These are phyloP conservation scores for Babylonia areolata DNA, from an alignment of 1,140 invertebrate species.

Conservation along the genomic window DNA sequence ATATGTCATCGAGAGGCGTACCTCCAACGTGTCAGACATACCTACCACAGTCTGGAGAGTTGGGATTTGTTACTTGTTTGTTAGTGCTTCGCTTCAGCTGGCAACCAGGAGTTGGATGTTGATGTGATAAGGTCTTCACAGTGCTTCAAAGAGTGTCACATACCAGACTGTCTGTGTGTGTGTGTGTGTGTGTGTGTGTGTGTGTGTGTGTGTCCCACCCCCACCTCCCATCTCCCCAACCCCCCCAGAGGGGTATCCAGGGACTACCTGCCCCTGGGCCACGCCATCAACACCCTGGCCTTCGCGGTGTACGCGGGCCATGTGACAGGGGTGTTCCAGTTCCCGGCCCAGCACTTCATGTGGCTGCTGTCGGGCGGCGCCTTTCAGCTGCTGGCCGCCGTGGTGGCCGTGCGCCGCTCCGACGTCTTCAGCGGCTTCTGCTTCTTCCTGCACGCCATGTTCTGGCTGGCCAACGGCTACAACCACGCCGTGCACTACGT, in stretches of 20 bases:
- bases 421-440: constrained; percentile 46
- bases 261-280: constrained; percentile 55
- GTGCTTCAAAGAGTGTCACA: too few species aligned
- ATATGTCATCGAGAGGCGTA: too few species aligned
- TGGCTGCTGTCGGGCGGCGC: constrained; percentile 57
- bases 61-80: too few species aligned
- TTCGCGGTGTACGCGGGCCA: constrained; percentile 56
- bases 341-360: constrained; percentile 43
- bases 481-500: constrained; percentile 48
- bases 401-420: constrained; percentile 51
- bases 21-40: too few species aligned
- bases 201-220: background rate
- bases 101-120: too few species aligned
- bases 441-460: constrained; percentile 54
- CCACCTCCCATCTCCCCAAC: too few species aligned
- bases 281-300: constrained; percentile 55
- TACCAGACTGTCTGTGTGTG: background rate
- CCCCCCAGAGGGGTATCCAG: constrained; percentile 32
- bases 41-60: too few species aligned
- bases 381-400: constrained; percentile 51
- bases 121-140: too few species aligned
- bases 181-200: constrained; percentile 11
- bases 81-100: too few species aligned
- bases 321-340: constrained; percentile 47
- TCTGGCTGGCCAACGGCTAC: constrained; percentile 56